Conservation (phyloP, 2,888 invertebrate genomes). For the Ennomos fuscantarius region DNA sequence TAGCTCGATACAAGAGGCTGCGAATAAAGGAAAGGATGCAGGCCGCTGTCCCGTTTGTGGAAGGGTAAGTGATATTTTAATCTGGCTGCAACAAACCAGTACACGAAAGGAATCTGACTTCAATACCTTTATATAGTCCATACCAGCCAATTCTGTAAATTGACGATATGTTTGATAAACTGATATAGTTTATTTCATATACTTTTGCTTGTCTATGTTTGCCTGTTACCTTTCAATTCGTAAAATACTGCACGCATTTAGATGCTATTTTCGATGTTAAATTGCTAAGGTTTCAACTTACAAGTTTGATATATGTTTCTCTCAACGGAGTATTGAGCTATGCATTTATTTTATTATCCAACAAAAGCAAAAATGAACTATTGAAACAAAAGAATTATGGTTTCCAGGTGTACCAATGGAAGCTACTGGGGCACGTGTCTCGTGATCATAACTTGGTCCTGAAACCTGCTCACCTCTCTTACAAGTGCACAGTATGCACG, state of each 20-base stretch:
- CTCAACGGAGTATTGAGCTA: not conserved
- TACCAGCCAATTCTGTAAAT: too few relatives aligned
- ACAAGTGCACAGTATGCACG: constrained; percentile 97
- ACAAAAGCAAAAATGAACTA: not conserved
- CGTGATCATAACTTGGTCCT: constrained; percentile 96
- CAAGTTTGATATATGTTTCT: too few relatives aligned
- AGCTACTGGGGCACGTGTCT: constrained; percentile 95
- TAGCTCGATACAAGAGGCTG: constrained; percentile 97
- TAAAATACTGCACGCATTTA: too few relatives aligned
- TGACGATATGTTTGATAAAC: too few relatives aligned
- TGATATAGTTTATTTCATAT: too few relatives aligned
- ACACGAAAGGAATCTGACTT: too few relatives aligned
- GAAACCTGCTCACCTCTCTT: constrained; percentile 96
- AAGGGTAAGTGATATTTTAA: constrained; percentile 86
- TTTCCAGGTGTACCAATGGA: constrained; percentile 95
- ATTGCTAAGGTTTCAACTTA: too few relatives aligned
- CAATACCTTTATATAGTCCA: too few relatives aligned
- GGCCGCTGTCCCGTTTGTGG: constrained; percentile 98
- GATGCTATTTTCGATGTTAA: too few relatives aligned
- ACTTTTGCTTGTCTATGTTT: too few relatives aligned
- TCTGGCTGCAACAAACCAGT: too few relatives aligned
- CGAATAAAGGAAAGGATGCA: constrained; percentile 97
- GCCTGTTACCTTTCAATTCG: too few relatives aligned
- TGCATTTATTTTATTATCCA: not conserved
- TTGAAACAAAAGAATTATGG: constrained; percentile 1